Conservation (phyloP, 2,113 vertebrate species). For the Semicossyphus pulcher region DNA sequence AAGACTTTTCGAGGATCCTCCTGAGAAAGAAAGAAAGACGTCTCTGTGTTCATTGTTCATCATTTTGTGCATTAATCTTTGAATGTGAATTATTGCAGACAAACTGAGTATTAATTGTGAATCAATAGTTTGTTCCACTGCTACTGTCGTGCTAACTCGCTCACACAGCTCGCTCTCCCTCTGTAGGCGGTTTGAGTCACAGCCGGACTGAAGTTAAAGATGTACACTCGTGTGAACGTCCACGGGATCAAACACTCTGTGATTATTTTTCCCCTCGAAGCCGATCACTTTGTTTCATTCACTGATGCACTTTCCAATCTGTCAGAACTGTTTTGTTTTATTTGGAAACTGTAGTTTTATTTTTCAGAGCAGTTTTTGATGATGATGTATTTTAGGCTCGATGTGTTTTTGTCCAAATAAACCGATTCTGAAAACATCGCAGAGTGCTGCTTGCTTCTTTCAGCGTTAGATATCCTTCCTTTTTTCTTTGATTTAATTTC, state of each 20-base stretch:
- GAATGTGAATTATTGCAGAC: not conserved
- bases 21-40: not conserved
- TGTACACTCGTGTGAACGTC: not conserved
- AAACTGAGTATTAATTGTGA: too few relatives aligned
- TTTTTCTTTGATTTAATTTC: too few relatives aligned
- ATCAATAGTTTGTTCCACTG: not conserved
- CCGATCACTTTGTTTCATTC: slow-evolving; percentile 26
- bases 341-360: slow-evolving; percentile 51
- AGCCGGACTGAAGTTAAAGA: slow-evolving; percentile 13
- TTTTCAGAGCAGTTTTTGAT: slow-evolving; percentile 45
- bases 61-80: too few relatives aligned
- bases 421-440: slow-evolving; percentile 47
- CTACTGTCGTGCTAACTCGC: not conserved
- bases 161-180: slow-evolving; percentile 29
- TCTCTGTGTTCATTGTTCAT: too few relatives aligned
- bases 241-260: not conserved
- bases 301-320: slow-evolving; percentile 76
- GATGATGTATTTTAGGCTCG: slow-evolving; percentile 56
- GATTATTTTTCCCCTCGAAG: not conserved
- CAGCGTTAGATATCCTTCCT: too few relatives aligned
- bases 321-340: slow-evolving; percentile 46
- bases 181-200: slow-evolving; percentile 2
- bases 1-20: not conserved
- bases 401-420: slow-evolving; percentile 76
- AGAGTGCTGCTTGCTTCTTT: not conserved